A percentile compares a stretch with the other conserved stretches of the same genome.
Conservation (phyloP, 2,797 vertebrate species). For the Thunnus albacares region DNA sequence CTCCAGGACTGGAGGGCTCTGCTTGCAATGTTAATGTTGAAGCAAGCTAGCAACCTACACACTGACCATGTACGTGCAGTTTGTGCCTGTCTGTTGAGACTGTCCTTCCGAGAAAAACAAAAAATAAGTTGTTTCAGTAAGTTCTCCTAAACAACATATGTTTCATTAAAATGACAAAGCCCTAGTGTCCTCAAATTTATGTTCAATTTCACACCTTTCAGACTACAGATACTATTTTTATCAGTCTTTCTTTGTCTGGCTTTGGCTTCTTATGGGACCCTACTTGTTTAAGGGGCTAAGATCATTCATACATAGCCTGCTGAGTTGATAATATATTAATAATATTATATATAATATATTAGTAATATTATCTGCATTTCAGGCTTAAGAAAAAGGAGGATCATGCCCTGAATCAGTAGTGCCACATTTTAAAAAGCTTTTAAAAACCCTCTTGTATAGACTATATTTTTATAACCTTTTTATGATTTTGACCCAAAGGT, state of each 20-base stretch:
- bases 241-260: not conserved
- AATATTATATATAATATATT: too few relatives aligned
- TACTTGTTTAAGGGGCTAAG: constrained; percentile 18
- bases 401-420: too few relatives aligned
- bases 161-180: too few relatives aligned
- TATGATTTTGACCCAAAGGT: too few relatives aligned
- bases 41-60: constrained; percentile 1
- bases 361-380: not conserved
- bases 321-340: not conserved
- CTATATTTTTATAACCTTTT: too few relatives aligned
- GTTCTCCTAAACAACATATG: too few relatives aligned
- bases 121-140: too few relatives aligned
- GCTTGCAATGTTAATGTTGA: not conserved
- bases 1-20: not conserved
- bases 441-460: too few relatives aligned
- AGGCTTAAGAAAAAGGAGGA: not conserved
- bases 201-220: not conserved
- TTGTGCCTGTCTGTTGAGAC: not conserved
- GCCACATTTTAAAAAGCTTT: too few relatives aligned
- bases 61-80: not conserved
- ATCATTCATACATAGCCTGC: not conserved
- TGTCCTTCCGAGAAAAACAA: too few relatives aligned
- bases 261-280: constrained; percentile 1
- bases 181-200: too few relatives aligned
- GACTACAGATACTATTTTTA: constrained; percentile 7